These are phyloP conservation scores for Ectropis grisescens DNA, from an alignment of 1,140 invertebrate genomes.

Conservation along the genomic window DNA sequence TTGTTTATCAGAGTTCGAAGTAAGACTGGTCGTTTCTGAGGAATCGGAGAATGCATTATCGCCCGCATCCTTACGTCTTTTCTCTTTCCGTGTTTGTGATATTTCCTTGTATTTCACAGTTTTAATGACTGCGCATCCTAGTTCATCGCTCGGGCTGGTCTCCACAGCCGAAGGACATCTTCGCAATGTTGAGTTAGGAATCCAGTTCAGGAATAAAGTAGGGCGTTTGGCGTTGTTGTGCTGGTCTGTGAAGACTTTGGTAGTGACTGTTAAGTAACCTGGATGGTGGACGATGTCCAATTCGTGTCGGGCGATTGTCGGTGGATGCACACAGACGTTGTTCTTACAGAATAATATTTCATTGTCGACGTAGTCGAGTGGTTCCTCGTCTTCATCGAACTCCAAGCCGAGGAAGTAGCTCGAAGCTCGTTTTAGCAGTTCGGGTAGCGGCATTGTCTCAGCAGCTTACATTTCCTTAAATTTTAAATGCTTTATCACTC, in stretches of 20 bases:
- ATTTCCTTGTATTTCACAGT: constrained; percentile 36
- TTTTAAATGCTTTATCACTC: constrained; percentile 31
- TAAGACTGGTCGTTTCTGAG: constrained; percentile 63
- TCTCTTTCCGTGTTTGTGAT: constrained; percentile 24
- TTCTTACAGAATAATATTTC: constrained; percentile 91
- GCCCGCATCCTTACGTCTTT: constrained; percentile 32
- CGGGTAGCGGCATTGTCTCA: constrained; percentile 78
- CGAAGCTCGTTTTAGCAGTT: constrained; percentile 81
- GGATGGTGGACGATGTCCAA: constrained; percentile 90
- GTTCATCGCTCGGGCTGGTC: constrained; percentile 64
- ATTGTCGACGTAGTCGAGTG: constrained; percentile 80
- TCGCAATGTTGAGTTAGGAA: constrained; percentile 90
- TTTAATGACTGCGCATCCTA: constrained; percentile 28
- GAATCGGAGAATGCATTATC: constrained; percentile 64
- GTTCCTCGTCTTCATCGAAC: constrained; percentile 72
- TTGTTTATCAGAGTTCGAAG: constrained; percentile 63
- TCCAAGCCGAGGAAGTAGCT: constrained; percentile 81
- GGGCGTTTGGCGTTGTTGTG: constrained; percentile 80
- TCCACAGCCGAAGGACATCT: constrained; percentile 87
- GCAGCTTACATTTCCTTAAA: constrained; percentile 45
- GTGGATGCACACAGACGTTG: constrained; percentile 96
- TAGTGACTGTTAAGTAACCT: constrained; percentile 90
- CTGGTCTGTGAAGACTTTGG: constrained; percentile 79
- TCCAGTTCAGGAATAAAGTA: constrained; percentile 92
- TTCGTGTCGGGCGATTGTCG: constrained; percentile 82